Conservation (phyloP, 2,797 vertebrate species). For the Cuniculus paca region DNA sequence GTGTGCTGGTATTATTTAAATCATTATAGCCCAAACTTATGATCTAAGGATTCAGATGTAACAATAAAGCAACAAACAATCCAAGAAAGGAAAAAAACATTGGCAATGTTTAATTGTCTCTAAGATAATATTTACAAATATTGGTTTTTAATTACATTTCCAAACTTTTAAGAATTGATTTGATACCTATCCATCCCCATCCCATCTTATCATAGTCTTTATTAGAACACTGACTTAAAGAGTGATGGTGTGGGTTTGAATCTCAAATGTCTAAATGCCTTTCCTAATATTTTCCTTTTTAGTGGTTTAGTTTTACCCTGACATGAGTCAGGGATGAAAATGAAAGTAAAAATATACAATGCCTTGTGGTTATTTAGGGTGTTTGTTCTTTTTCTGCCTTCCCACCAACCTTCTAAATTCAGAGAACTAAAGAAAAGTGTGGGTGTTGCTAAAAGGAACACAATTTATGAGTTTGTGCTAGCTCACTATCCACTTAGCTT, state of each 20-base stretch:
- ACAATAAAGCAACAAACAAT: not conserved
- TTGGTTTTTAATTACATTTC: not conserved
- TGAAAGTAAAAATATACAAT: not conserved
- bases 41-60: not conserved
- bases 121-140: not conserved
- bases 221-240: not conserved
- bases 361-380: slow-evolving; percentile 29
- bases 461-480: not conserved
- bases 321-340: slow-evolving; percentile 8
- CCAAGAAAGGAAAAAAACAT: not conserved
- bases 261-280: not conserved
- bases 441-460: slow-evolving; percentile 50
- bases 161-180: not conserved
- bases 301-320: slow-evolving; percentile 2
- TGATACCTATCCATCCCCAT: not conserved
- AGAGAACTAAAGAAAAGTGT: slow-evolving; percentile 33
- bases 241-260: not conserved
- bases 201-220: not conserved
- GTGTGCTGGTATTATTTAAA: not conserved
- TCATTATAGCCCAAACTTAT: slow-evolving; percentile 32
- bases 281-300: not conserved
- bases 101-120: not conserved
- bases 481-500: not conserved
- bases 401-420: slow-evolving; percentile 67
- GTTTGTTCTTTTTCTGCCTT: slow-evolving; percentile 55